Evolutionary conservation across 1,140 invertebrate species (phyloP).

Genomic region (Conus ventricosus): DNA sequence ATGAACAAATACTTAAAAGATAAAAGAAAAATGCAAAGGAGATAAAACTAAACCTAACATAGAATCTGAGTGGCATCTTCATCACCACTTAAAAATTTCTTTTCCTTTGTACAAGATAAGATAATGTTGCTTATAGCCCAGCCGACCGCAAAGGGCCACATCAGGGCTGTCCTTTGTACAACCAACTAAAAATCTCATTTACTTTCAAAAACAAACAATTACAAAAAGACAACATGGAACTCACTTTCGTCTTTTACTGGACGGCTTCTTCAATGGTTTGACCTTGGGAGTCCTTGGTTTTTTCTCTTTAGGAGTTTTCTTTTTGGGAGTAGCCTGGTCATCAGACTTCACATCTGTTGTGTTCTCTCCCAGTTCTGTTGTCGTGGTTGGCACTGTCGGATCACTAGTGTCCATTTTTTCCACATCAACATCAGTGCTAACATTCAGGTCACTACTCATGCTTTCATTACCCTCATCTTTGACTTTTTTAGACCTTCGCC

Average conservation of each 20-base stretch:
- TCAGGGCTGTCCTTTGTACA: too few relatives aligned
- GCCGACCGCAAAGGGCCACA: too few relatives aligned
- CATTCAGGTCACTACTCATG: slow-evolving; percentile 24
- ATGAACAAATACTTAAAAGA: too few relatives aligned
- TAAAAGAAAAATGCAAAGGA: too few relatives aligned
- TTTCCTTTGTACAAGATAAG: too few relatives aligned
- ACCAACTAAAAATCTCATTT: too few relatives aligned
- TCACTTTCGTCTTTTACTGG: slow-evolving; percentile 29
- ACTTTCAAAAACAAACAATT: neutral
- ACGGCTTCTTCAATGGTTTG: slow-evolving; percentile 30
- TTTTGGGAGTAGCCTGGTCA: slow-evolving; percentile 22
- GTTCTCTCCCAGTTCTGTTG: slow-evolving; percentile 25
- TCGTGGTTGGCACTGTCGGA: neutral
- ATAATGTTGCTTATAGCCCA: too few relatives aligned
- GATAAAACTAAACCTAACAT: too few relatives aligned
- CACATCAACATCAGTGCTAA: slow-evolving; percentile 15
- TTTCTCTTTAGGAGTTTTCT: slow-evolving; percentile 44
- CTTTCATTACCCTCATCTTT: slow-evolving; percentile 31
- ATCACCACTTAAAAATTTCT: too few relatives aligned
- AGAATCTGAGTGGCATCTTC: too few relatives aligned
- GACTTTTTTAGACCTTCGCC: slow-evolving; percentile 41
- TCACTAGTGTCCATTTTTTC: slow-evolving; percentile 36
- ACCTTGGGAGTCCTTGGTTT: slow-evolving; percentile 58
- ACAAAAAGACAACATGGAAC: neutral
- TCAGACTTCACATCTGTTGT: slow-evolving; percentile 54